Evolutionary conservation across 2,888 invertebrate genomes (phyloP), one percentile per base, ranked within the genome.

Genomic region (Hypolimnas misippus): DNA sequence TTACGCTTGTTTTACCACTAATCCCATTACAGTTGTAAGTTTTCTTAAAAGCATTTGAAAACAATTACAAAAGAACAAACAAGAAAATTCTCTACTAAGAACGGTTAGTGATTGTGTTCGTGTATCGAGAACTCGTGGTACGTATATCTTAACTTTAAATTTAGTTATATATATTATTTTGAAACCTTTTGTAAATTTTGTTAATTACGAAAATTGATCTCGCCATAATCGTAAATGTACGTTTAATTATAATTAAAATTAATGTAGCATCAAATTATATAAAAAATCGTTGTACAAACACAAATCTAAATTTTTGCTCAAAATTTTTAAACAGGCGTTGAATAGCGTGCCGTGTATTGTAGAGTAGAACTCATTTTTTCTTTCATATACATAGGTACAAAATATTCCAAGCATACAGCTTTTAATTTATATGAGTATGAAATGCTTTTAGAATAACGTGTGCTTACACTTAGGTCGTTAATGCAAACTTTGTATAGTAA

Each of bases 381-480:
- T 42, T 42, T 31, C 10, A n/a, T 59, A 17, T 58, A 40, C 8
- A 8, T 31, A 42, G 7, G 16, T 25, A 25, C 19, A 35, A 25
- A 17, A 54, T 25, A 54, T 29, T 53, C 52, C 8, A 16, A 38
- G 17, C 17, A 46, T 46, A 53, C 35, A 38, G 51, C 38, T 58
- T 51, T 25, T 54, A 53, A 57, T 52, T 38, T 62, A 52, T 61
- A 62, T 64, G 72, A 72, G 72, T 76, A 79, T 81, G 82, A 83
- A 84, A 82, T 77, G 81, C 78, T 84, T 84, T 84, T 82, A 84
- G 80, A 83, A 77, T 76, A 80, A 79, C 83, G 81, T 79, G 78
- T 84, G 83, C 84, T 84, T 83, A 81, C 81, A 77, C 78, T 83
- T 77, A 79, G 74, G 78, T 79, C 80, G 80, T 83, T 83, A 84